Evolutionary conservation across 2,113 vertebrate genomes (phyloP), one percentile per base, ranked within the genome.

Genomic region (Hemicordylus capensis): DNA sequence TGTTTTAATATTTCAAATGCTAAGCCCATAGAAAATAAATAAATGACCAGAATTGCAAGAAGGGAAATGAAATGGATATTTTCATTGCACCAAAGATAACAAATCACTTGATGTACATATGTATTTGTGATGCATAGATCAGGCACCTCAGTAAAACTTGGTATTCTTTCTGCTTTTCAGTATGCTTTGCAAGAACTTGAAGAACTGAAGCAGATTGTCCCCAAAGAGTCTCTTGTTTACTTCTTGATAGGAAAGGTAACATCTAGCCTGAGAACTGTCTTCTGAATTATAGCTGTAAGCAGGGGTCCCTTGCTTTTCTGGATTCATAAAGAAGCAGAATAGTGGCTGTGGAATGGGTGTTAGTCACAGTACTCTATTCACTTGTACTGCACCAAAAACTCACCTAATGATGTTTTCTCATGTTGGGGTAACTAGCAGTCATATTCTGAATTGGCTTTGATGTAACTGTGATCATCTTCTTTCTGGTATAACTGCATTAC

Each of bases 221-320:
- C 99, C 96, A 99, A 99, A 98, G 99, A 99, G 95, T 99, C 99
- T 88, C 97, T 99, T 91, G 98, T 99, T 96, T 99, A 99, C 96
- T 99, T 99, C 96, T 98, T 99, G 93, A 99, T 99, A 97, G 98
- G 98, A 97, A 99, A 99, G 98, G 99, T 99, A 96, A 94, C 79
- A 59, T 69, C n/a, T 80, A 80, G 59, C 17, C 42, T 85, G 87
- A 67, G 64, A 44, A 87, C 91, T 48, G 19, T 80, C 72, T 76
- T 76, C 14, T 85, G 72, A 80, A 90, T 64, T 69, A 10, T 77
- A 70, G 59, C n/a, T 78, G 58, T 77, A 22, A 48, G 78, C 3
- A 0, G 9, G 8, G 76, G 19, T 59, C 34, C 39, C 63, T 31
- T 70, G 22, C 12, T 1, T 44, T 87, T 76, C 44, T 17, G 56